Evolutionary conservation across 1,140 invertebrate genomes (phyloP).

Genomic region (Leucophenga varia): DNA sequence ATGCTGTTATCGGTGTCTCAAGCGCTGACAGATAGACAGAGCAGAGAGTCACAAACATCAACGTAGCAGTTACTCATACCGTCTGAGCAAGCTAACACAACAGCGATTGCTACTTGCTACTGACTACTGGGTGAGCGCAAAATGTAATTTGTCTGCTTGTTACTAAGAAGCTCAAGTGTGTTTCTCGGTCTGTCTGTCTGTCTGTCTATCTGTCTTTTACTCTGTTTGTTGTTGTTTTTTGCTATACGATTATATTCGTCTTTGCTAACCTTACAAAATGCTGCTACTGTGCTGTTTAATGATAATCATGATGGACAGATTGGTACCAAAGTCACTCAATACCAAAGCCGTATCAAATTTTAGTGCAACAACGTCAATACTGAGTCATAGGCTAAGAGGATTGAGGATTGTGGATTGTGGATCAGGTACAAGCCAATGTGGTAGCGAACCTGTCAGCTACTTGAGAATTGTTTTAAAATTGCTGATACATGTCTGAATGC

Average conservation of each 20-base stretch:
- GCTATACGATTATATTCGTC: conserved; percentile 8
- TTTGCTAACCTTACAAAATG: conserved; percentile 24
- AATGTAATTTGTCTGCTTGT: too few relatives aligned
- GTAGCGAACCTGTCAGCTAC: conserved; percentile 54
- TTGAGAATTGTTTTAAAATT: conserved; percentile 56
- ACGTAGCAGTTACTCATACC: conserved; percentile 24
- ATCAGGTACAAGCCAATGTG: conserved; percentile 27
- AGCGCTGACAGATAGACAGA: background rate
- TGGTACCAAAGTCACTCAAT: conserved; percentile 56
- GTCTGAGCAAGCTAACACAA: background rate
- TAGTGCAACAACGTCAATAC: background rate
- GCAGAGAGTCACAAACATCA: conserved; percentile 2
- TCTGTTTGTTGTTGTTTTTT: conserved; percentile 43
- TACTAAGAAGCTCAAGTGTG: too few relatives aligned
- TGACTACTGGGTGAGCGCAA: too few relatives aligned
- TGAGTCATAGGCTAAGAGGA: background rate
- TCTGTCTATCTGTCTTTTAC: conserved; percentile 7
- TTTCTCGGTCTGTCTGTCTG: background rate
- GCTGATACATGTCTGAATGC: conserved; percentile 56
- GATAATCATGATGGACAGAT: conserved; percentile 57
- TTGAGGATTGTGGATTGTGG: too few relatives aligned
- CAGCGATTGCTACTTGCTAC: too few relatives aligned
- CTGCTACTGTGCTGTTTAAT: conserved; percentile 46
- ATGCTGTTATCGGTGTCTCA: conserved; percentile 22
- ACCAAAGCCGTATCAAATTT: conserved; percentile 31